phyloP scores from a whole-genome alignment of 2,113 vertebrate genomes.

The Trogon surrucura region DNA sequence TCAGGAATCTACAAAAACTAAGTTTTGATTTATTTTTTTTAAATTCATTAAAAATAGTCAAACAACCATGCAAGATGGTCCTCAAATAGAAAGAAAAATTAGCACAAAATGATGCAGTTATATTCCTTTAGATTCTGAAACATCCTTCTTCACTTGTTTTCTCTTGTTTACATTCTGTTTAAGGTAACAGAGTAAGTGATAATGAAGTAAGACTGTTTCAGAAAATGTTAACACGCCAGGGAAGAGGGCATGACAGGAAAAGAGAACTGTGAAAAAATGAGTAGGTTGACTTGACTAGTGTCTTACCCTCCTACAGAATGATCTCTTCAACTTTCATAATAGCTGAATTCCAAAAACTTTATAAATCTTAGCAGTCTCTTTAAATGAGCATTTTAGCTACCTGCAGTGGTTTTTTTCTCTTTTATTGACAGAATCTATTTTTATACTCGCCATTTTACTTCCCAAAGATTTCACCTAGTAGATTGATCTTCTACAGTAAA shows the following conservation, averaged over 20 bases:
- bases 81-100: neutral
- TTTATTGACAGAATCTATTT: neutral
- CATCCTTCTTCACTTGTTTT: neutral
- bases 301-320: neutral
- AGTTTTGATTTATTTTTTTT: rapidly evolving
- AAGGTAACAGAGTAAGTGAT: neutral
- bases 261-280: neutral
- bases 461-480: neutral
- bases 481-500: neutral
- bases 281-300: neutral
- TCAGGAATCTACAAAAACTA: neutral
- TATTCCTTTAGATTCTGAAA: neutral
- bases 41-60: neutral
- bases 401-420: neutral
- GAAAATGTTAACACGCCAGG: neutral
- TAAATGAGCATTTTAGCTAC: neutral
- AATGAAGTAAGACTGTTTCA: neutral
- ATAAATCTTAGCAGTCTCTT: neutral
- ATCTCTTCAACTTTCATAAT: neutral
- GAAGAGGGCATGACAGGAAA: neutral
- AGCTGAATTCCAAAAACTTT: neutral
- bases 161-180: neutral
- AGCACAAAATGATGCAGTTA: neutral
- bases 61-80: neutral
- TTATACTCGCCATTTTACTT: neutral